Evolutionary conservation across 1,140 invertebrate genomes (phyloP), one percentile per base, ranked within the genome.

Genomic region (Centruroides vittatus): DNA sequence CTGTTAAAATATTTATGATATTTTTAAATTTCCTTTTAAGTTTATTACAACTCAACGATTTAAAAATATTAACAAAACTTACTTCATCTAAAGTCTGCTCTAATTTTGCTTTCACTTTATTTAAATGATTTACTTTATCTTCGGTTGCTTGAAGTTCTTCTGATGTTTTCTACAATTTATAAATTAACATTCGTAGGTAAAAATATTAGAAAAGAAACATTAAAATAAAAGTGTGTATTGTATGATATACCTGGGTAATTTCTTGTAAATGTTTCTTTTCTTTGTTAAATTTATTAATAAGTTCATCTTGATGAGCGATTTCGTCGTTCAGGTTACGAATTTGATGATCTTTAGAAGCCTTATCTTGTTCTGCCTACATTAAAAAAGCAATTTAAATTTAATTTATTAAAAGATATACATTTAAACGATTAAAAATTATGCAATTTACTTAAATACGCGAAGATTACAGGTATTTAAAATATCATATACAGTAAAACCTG

Each of bases 211-310:
- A 8, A 13, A 58, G 35, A 11, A 36, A 56, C 3, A 35, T 11
- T 36, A 56, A 56, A 23, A 35, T 5, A 56, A n/a, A n/a, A 35
- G 41, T 4, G 0, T 46, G 41, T 41, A 41, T 3, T 6, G 5
- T 41, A 0, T 41, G 7, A 47, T 3, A 41, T 58, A 64, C 62
- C 35, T 70, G 93, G 76, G 85, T 92, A 69, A 84, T 80, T 75
- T 99, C 96, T 60, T 94, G 92, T 70, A 93, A 83, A 70, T 91
- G 83, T 78, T 98, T 98, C 86, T 98, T 98, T 73, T 98, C 95
- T 77, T 98, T 98, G 82, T 94, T 95, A 71, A 99, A 79, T 77
- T 98, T 99, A 80, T 97, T 95, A 80, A 99, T 96, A 73, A 95
- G 84, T 74, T 99, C 96, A 73, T 99, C 96, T 77, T 98, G 95